Percentiles rank a stretch among this genome's conserved stretches.
Conservation (phyloP, 1,140 invertebrate species). For the Xylocopa sonorina region DNA sequence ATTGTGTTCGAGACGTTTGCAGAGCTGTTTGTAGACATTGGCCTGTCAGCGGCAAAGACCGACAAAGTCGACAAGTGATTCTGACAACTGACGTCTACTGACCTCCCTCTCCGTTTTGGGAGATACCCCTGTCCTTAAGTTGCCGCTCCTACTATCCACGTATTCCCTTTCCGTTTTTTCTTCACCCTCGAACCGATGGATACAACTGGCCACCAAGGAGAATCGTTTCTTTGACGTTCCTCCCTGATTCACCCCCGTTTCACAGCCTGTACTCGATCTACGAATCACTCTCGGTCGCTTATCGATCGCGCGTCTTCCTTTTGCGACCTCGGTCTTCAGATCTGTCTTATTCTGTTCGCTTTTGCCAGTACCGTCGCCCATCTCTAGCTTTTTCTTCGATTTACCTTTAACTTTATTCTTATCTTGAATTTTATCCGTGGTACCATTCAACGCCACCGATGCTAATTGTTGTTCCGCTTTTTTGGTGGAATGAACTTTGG, state of each 20-base stretch:
- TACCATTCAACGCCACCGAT: too few relatives aligned
- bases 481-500: neutral
- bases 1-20: conserved; percentile 19
- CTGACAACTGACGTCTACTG: conserved; percentile 71
- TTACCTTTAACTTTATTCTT: neutral
- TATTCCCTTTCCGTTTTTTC: conserved; percentile 62
- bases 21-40: conserved; percentile 81
- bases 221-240: conserved; percentile 72
- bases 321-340: neutral
- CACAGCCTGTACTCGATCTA: conserved; percentile 52
- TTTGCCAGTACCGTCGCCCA: neutral
- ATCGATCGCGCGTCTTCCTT: conserved; percentile 7
- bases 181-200: conserved; percentile 77
- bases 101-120: conserved; percentile 80
- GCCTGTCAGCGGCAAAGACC: conserved; percentile 64
- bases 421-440: too few relatives aligned
- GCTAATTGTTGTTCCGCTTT: neutral
- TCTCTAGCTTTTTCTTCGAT: neutral
- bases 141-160: conserved; percentile 63
- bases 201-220: conserved; percentile 78
- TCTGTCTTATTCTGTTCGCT: neutral
- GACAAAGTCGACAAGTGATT: conserved; percentile 57
- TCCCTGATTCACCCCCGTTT: conserved; percentile 37
- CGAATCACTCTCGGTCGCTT: conserved; percentile 40
- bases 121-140: conserved; percentile 67